These are phyloP conservation scores for Manis javanica DNA, from an alignment of 2,797 vertebrate genomes.

Conservation along the genomic window DNA sequence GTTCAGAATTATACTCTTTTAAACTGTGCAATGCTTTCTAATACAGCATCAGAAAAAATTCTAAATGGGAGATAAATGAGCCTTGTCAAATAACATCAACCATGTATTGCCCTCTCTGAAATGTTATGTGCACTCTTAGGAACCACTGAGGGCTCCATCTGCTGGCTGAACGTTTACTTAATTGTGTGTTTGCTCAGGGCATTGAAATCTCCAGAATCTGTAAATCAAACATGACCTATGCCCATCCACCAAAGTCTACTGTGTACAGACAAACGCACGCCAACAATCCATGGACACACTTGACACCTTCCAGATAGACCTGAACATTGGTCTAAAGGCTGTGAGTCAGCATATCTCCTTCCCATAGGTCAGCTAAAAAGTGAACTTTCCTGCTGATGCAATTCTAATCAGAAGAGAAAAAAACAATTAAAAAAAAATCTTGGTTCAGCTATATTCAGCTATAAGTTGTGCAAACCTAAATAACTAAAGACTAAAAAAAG, in stretches of 20 bases:
- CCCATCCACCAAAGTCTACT: background rate
- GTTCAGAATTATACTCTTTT: background rate
- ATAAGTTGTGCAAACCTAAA: slow-evolving; percentile 42
- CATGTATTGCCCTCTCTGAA: background rate
- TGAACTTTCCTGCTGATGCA: slow-evolving; percentile 57
- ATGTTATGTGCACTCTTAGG: background rate
- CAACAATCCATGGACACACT: background rate
- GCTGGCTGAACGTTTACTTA: background rate
- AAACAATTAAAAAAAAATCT: slow-evolving; percentile 50
- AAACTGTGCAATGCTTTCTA: background rate
- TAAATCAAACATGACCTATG: background rate
- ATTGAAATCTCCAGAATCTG: background rate
- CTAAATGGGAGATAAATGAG: background rate
- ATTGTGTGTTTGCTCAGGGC: background rate
- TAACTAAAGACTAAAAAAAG: slow-evolving; percentile 46
- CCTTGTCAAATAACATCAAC: background rate
- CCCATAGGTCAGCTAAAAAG: slow-evolving; percentile 58
- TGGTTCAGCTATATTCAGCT: slow-evolving; percentile 27
- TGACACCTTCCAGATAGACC: background rate
- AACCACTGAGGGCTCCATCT: background rate
- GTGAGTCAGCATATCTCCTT: slow-evolving; percentile 51
- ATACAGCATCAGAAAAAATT: background rate
- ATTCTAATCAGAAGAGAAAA: slow-evolving; percentile 51
- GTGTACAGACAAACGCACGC: background rate
- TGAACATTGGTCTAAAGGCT: background rate